A percentile compares a stretch with the other conserved stretches of the same genome.
Conservation (phyloP, 2,888 invertebrate genomes). For the Trichogramma dendrolimi region DNA sequence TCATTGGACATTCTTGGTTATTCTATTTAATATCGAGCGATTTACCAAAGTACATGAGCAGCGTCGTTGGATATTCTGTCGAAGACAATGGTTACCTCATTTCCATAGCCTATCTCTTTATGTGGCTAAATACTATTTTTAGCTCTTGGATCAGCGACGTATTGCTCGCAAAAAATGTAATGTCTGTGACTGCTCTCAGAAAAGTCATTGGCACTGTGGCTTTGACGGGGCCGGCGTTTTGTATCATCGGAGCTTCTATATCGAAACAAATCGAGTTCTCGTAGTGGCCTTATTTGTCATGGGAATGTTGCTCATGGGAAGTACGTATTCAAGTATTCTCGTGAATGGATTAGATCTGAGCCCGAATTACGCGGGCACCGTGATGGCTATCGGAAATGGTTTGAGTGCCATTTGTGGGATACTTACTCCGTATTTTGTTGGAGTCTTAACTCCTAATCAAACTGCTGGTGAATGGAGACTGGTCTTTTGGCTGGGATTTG, state of each 20-base stretch:
- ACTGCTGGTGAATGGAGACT: slow-evolving; percentile 63
- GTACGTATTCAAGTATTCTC: slow-evolving; percentile 54
- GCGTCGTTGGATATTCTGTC: slow-evolving; percentile 49
- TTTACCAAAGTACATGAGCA: slow-evolving; percentile 51
- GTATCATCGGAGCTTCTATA: slow-evolving; percentile 48
- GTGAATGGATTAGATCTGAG: slow-evolving; percentile 53
- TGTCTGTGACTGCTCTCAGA: slow-evolving; percentile 50
- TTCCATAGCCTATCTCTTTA: slow-evolving; percentile 51
- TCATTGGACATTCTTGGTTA: slow-evolving; percentile 48
- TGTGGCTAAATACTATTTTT: slow-evolving; percentile 50
- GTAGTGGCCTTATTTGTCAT: slow-evolving; percentile 51
- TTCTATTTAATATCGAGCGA: slow-evolving; percentile 47
- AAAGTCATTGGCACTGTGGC: slow-evolving; percentile 54
- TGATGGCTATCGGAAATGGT: slow-evolving; percentile 57
- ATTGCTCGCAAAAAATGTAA: slow-evolving; percentile 42
- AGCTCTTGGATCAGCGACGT: slow-evolving; percentile 50
- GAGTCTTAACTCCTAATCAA: slow-evolving; percentile 55
- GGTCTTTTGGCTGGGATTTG: slow-evolving; percentile 77
- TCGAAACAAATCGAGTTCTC: slow-evolving; percentile 48
- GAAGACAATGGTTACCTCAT: slow-evolving; percentile 50
- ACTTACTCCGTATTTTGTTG: slow-evolving; percentile 65
- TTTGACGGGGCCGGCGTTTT: slow-evolving; percentile 52
- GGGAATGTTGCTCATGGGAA: slow-evolving; percentile 53
- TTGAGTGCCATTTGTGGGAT: slow-evolving; percentile 71
- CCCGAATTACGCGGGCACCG: slow-evolving; percentile 53